Conservation (phyloP, 1,140 invertebrate species). For the Drosophila asahinai region DNA sequence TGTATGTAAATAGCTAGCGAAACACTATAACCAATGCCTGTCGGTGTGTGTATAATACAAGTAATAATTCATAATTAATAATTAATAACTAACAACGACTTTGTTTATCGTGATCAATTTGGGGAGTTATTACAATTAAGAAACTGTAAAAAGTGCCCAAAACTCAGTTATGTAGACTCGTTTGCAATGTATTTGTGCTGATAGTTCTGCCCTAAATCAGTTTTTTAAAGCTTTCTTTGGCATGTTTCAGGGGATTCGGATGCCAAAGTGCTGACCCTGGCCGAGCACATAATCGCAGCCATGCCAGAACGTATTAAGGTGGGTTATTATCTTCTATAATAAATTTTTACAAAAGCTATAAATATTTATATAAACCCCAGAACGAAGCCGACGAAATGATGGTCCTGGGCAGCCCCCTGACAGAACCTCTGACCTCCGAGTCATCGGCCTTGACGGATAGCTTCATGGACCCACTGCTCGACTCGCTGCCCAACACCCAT, state of each 20-base stretch:
- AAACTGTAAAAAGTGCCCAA: slow-evolving; percentile 29
- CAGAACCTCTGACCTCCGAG: slow-evolving; percentile 84
- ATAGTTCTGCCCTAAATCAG: background rate
- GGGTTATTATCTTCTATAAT: slow-evolving; percentile 27
- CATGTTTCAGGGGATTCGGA: slow-evolving; percentile 94
- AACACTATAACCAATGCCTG: slow-evolving; percentile 56
- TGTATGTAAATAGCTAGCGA: slow-evolving; percentile 52
- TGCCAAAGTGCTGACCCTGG: slow-evolving; percentile 95
- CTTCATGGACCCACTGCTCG: slow-evolving; percentile 89
- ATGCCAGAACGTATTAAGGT: slow-evolving; percentile 98
- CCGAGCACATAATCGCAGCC: slow-evolving; percentile 98
- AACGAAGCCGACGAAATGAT: slow-evolving; percentile 85
- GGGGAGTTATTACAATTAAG: slow-evolving; percentile 14
- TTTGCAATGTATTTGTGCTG: slow-evolving; percentile 55
- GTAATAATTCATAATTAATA: slow-evolving; percentile 18
- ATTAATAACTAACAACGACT: slow-evolving; percentile 30
- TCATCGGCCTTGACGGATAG: slow-evolving; percentile 86
- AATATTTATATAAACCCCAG: slow-evolving; percentile 23
- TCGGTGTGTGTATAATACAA: slow-evolving; percentile 61
- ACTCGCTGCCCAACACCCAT: slow-evolving; percentile 87
- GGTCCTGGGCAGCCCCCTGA: slow-evolving; percentile 85
- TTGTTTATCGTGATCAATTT: slow-evolving; percentile 21
- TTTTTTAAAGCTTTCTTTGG: background rate
- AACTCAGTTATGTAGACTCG: slow-evolving; percentile 41
- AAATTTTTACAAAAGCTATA: too few relatives aligned